Conservation (phyloP, 2,888 invertebrate genomes). For the Agrilus cyanescens region DNA sequence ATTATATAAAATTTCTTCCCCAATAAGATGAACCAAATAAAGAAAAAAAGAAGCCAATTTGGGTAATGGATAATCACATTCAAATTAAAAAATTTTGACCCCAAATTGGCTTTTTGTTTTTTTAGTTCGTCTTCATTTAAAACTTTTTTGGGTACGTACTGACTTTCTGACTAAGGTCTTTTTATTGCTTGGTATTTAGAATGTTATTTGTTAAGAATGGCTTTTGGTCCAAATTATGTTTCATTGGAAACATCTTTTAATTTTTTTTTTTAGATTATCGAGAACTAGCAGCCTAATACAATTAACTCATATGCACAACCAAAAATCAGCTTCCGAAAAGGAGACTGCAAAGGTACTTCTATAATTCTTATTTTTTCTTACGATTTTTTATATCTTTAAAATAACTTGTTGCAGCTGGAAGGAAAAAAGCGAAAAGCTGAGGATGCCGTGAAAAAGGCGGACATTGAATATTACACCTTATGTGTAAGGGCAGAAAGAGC, state of each 20-base stretch:
- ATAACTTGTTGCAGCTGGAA: constrained; percentile 49
- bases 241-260: background rate
- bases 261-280: constrained; percentile 28
- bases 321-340: constrained; percentile 39
- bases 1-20: too few relatives aligned
- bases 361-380: background rate
- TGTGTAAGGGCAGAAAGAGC: constrained; percentile 85
- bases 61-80: too few relatives aligned
- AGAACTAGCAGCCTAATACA: constrained; percentile 35
- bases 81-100: too few relatives aligned
- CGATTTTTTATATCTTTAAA: background rate
- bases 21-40: too few relatives aligned
- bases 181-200: too few relatives aligned
- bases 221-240: too few relatives aligned
- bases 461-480: constrained; percentile 85
- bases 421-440: constrained; percentile 82
- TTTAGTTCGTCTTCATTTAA: too few relatives aligned
- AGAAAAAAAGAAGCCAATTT: too few relatives aligned
- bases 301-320: constrained; percentile 29
- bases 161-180: too few relatives aligned
- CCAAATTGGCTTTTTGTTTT: too few relatives aligned
- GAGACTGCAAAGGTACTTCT: constrained; percentile 44
- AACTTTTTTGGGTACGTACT: too few relatives aligned
- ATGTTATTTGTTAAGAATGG: too few relatives aligned
- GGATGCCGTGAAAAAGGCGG: constrained; percentile 81